These are phyloP conservation scores for Muraenolepis orangiensis DNA, from an alignment of 2,797 vertebrate genomes.

Conservation along the genomic window DNA sequence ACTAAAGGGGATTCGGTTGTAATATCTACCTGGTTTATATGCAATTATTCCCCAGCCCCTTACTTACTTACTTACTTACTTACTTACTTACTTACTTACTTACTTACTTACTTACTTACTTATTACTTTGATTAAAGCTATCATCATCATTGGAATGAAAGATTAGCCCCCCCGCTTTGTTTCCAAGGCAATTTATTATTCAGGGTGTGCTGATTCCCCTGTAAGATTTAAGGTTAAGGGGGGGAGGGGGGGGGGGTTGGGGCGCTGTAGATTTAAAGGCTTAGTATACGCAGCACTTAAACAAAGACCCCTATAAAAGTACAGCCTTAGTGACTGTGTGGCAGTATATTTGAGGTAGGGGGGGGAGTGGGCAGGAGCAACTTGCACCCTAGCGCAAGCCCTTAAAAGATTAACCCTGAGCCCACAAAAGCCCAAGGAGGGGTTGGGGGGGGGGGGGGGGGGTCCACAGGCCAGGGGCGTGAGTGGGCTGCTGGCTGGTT, in stretches of 20 bases:
- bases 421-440: constrained; percentile 63
- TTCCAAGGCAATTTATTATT: constrained; percentile 45
- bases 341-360: constrained; percentile 65
- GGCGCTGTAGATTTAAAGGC: constrained; percentile 38
- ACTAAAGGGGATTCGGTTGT: neutral
- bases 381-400: constrained; percentile 38
- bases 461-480: constrained; percentile 37
- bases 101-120: neutral
- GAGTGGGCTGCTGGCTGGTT: constrained; percentile 66
- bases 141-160: constrained; percentile 11
- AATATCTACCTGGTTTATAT: neutral
- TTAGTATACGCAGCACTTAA: constrained; percentile 28
- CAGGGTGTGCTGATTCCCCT: constrained; percentile 40
- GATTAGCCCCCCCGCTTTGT: constrained; percentile 21
- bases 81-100: neutral
- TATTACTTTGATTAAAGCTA: neutral
- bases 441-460: constrained; percentile 23
- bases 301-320: constrained; percentile 65
- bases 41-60: neutral
- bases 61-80: neutral
- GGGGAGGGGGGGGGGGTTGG: constrained; percentile 29
- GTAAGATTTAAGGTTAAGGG: constrained; percentile 41
- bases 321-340: constrained; percentile 66
- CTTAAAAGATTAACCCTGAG: constrained; percentile 71
- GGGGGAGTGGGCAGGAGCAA: constrained; percentile 59